phyloP scores from a whole-genome alignment of 1,140 invertebrate species.

The Musca domestica region DNA sequence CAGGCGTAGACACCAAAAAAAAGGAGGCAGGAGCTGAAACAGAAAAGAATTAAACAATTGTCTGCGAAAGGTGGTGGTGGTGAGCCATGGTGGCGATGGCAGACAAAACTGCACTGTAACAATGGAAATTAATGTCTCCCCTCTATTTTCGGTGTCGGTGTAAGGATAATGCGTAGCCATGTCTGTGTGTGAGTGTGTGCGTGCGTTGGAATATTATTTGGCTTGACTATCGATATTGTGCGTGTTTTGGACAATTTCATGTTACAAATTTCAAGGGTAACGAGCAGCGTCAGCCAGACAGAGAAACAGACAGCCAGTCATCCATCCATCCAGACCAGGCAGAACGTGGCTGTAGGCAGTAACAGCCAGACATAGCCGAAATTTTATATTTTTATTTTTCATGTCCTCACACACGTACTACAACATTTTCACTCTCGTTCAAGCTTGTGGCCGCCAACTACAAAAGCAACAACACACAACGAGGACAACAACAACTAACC shows the following conservation, averaged over 20 bases:
- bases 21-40: no score
- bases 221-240: neutral
- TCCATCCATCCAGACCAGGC: neutral
- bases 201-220: neutral
- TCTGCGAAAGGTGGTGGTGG: no score
- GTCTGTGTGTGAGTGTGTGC: neutral
- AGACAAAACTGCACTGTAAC: no score
- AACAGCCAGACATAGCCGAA: neutral
- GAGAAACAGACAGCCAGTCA: neutral
- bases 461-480: no score
- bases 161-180: neutral
- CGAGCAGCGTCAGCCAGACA: neutral
- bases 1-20: no score
- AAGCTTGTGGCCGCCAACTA: no score
- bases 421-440: no score
- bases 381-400: neutral
- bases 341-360: neutral
- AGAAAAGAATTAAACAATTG: no score
- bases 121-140: neutral
- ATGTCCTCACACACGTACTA: no score
- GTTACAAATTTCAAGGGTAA: neutral
- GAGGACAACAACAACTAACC: no score
- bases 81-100: no score
- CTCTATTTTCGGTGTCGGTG: neutral
- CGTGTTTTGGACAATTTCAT: slow-evolving; percentile 5